Evolutionary conservation across 2,888 invertebrate genomes (phyloP).

Genomic region (Epistrophe eligans): DNA sequence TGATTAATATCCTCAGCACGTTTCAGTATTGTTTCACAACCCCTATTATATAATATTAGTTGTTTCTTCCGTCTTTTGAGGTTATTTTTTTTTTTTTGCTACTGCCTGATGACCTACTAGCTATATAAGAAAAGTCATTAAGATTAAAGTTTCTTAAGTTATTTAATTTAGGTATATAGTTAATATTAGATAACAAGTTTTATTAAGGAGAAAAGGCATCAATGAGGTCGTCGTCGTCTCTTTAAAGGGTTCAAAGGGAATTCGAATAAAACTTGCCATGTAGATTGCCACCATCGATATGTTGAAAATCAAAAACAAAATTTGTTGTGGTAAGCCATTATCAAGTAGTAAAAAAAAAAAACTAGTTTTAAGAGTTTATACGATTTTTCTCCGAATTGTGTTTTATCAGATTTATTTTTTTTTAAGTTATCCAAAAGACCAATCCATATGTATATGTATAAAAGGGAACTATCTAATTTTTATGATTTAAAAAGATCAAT

Average conservation of each 20-base stretch:
- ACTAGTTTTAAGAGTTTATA: too few species aligned
- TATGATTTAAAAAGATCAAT: too few species aligned
- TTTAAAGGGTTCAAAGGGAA: background rate
- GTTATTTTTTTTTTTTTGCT: background rate
- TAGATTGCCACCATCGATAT: too few species aligned
- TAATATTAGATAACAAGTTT: constrained; percentile 25
- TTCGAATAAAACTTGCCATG: background rate
- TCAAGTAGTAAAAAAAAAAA: too few species aligned
- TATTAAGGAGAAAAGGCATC: background rate
- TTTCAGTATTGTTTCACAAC: constrained; percentile 7
- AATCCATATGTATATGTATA: too few species aligned
- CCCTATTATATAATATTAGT: constrained; percentile 12
- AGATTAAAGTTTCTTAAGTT: constrained; percentile 21
- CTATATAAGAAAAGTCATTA: constrained; percentile 13
- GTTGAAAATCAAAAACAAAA: too few species aligned
- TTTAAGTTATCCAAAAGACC: too few species aligned
- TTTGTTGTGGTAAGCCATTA: too few species aligned
- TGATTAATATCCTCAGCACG: constrained; percentile 22
- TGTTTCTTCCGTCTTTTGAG: constrained; percentile 8
- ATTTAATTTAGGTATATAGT: constrained; percentile 13
- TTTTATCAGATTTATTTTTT: too few species aligned
- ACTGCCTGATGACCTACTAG: background rate
- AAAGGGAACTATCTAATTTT: too few species aligned
- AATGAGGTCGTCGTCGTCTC: background rate
- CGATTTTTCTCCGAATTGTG: too few species aligned